A percentile compares a stretch with the other conserved stretches of the same genome.
These are phyloP conservation scores for Eudemis profundana DNA, from an alignment of 2,888 invertebrate genomes.

Conservation along the genomic window DNA sequence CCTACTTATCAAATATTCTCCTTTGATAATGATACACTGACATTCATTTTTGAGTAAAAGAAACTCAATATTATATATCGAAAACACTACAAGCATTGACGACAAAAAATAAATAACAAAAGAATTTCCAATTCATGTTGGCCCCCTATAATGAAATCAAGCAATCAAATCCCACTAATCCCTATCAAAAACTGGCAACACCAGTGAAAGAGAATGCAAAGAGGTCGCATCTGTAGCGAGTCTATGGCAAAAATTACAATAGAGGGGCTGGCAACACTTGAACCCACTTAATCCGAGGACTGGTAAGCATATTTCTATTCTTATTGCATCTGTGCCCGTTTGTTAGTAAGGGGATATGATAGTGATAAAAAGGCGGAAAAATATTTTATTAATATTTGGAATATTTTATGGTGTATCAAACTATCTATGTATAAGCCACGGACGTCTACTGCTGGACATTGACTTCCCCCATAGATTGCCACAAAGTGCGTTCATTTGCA, in stretches of 20 bases:
- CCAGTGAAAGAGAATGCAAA: slow-evolving; percentile 38
- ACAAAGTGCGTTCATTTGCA: no score
- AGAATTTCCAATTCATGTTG: slow-evolving; percentile 34
- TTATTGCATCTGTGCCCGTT: slow-evolving; percentile 50
- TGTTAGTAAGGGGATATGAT: slow-evolving; percentile 24
- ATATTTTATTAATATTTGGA: not conserved
- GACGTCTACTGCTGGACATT: no score
- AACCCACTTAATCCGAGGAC: slow-evolving; percentile 49
- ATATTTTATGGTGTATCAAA: not conserved
- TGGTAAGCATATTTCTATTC: slow-evolving; percentile 50
- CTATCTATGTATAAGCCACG: no score
- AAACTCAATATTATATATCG: not conserved
- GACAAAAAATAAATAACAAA: slow-evolving; percentile 37
- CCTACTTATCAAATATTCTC: no score
- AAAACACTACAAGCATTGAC: slow-evolving; percentile 14
- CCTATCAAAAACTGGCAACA: slow-evolving; percentile 48
- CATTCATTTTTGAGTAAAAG: not conserved
- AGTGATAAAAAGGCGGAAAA: slow-evolving; percentile 26
- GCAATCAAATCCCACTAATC: slow-evolving; percentile 47
- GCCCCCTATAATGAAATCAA: slow-evolving; percentile 44
- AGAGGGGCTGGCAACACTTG: slow-evolving; percentile 45
- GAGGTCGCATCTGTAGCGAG: slow-evolving; percentile 47
- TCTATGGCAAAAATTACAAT: slow-evolving; percentile 49
- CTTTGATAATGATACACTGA: no score
- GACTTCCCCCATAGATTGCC: no score